Percentiles rank a stretch among this genome's conserved stretches.
Evolutionary conservation across 2,888 invertebrate species (phyloP).

Genomic region (Parthenolecanium corni): DNA sequence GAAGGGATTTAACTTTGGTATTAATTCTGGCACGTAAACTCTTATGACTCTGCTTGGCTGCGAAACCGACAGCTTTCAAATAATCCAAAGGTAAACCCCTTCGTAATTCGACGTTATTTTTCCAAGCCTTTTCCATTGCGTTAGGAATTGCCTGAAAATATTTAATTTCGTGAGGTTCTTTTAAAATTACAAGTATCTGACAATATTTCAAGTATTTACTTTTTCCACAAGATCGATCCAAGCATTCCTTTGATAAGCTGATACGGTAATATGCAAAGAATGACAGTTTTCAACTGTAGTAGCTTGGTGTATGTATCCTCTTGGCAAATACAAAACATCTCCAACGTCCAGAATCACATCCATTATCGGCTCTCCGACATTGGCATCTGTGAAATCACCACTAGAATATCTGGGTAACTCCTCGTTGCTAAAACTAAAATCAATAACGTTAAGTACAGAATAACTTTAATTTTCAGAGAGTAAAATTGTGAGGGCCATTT

Average conservation of each 20-base stretch:
- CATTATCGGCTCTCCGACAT: conserved; percentile 66
- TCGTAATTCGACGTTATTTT: conserved; percentile 57
- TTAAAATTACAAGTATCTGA: background rate
- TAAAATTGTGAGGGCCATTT: background rate
- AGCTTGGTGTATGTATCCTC: conserved; percentile 78
- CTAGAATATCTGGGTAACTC: conserved; percentile 73
- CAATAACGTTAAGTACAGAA: background rate
- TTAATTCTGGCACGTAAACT: background rate
- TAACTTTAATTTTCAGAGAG: background rate
- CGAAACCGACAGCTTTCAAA: conserved; percentile 60
- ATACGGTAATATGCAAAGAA: conserved; percentile 88
- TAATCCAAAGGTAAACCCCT: conserved; percentile 69
- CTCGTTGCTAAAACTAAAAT: conserved; percentile 45
- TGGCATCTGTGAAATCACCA: conserved; percentile 56
- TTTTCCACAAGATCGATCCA: conserved; percentile 82
- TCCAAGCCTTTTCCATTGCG: conserved; percentile 61
- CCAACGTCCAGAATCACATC: conserved; percentile 72
- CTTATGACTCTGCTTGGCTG: conserved; percentile 41
- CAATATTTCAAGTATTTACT: conserved; percentile 37
- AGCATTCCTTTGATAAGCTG: conserved; percentile 79
- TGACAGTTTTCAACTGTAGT: conserved; percentile 62
- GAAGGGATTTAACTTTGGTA: conserved; percentile 42
- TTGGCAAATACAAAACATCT: conserved; percentile 86
- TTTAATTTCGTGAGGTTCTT: no score
- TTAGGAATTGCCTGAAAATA: conserved; percentile 50